These are phyloP conservation scores for Lithophane leautieri DNA, from an alignment of 2,888 invertebrate species.

Conservation along the genomic window DNA sequence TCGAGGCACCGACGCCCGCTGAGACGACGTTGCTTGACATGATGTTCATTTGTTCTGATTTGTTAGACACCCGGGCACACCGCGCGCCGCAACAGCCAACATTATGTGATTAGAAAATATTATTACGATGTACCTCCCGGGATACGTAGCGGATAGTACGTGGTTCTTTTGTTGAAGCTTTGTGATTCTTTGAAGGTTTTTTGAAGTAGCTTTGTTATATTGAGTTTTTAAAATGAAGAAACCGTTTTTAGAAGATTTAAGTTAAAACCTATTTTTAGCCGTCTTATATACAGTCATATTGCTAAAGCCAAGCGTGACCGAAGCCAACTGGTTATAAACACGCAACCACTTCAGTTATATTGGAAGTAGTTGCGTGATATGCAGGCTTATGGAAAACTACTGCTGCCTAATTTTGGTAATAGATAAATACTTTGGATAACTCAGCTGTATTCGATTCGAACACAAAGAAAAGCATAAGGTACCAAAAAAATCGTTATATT, in stretches of 20 bases:
- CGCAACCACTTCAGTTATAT: conserved; percentile 41
- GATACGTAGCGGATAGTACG: conserved; percentile 50
- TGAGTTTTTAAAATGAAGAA: not conserved
- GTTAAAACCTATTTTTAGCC: not conserved
- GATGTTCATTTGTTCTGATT: conserved; percentile 85
- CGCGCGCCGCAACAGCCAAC: conserved; percentile 70
- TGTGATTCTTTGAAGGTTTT: too few species aligned
- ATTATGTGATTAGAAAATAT: conserved; percentile 80
- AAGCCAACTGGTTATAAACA: conserved; percentile 17
- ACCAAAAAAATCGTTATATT: not conserved
- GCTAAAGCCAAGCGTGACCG: conserved; percentile 7
- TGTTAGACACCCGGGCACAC: conserved; percentile 77
- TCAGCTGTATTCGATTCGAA: not conserved
- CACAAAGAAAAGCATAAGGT: not conserved
- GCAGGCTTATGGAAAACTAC: conserved; percentile 6
- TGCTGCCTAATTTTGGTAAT: conserved; percentile 7
- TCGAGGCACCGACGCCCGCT: conserved; percentile 72
- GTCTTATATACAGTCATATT: not conserved
- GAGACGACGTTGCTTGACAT: conserved; percentile 81
- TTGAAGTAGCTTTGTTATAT: not conserved
- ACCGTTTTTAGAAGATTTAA: not conserved
- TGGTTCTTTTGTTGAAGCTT: conserved; percentile 15
- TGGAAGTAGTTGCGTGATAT: conserved; percentile 38
- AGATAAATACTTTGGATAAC: conserved; percentile 11
- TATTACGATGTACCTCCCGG: conserved; percentile 65